These are phyloP conservation scores for Dipus sagitta DNA, from an alignment of 2,797 vertebrate genomes.

Conservation along the genomic window DNA sequence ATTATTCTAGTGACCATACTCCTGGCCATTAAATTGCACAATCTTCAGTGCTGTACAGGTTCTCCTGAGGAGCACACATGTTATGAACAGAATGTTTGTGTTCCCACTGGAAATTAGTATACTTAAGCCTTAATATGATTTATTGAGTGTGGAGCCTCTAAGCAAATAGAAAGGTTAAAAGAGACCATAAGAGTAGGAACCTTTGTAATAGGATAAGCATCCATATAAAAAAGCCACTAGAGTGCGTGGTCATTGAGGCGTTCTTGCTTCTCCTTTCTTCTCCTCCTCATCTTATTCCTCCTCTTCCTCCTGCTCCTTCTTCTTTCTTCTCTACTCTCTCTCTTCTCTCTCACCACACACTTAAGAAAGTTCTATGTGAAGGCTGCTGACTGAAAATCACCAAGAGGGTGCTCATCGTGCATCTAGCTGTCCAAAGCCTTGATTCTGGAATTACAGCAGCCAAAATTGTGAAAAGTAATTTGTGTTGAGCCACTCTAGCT, in stretches of 20 bases:
- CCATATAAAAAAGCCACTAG: neutral
- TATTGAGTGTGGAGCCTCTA: neutral
- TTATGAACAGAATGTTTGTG: neutral
- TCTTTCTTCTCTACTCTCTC: no score
- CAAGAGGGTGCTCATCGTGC: neutral
- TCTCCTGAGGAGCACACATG: neutral
- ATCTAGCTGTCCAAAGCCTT: neutral
- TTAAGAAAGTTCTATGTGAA: neutral
- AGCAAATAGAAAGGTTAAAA: slow-evolving; percentile 17
- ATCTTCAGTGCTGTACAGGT: neutral
- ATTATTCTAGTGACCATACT: neutral
- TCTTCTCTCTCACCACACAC: neutral
- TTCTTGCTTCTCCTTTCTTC: neutral
- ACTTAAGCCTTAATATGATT: neutral
- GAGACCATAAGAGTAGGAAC: neutral
- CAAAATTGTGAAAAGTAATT: neutral
- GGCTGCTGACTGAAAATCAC: neutral
- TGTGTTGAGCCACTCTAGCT: neutral
- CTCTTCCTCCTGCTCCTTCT: no score
- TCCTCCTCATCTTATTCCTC: neutral
- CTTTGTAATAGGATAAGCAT: neutral
- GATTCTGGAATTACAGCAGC: neutral
- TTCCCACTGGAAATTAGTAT: neutral
- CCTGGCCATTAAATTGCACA: neutral
- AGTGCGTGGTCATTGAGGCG: neutral